These are phyloP conservation scores for Lagocephalus sceleratus DNA, from an alignment of 2,797 vertebrate genomes.

Conservation along the genomic window DNA sequence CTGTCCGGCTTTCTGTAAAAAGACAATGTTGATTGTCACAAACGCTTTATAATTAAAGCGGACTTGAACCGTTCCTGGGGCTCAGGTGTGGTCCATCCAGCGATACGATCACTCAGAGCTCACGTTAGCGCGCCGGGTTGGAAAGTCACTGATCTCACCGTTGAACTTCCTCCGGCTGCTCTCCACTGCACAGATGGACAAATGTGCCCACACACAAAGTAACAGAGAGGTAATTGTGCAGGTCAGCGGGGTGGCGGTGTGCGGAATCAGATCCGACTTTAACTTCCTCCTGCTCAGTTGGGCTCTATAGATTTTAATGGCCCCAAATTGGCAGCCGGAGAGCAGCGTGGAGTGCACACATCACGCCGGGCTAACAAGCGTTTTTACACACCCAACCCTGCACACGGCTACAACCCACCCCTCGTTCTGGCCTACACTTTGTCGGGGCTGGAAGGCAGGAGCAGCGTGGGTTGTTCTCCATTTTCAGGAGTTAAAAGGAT, in stretches of 20 bases:
- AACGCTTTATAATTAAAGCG: too few species aligned
- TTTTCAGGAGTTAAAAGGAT: slow-evolving; percentile 74
- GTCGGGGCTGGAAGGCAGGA: slow-evolving; percentile 60
- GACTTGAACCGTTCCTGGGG: too few species aligned
- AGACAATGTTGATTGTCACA: too few species aligned
- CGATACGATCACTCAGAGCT: too few species aligned
- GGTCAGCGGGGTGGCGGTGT: slow-evolving; percentile 43
- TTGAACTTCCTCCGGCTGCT: not conserved
- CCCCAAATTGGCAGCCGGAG: slow-evolving; percentile 44
- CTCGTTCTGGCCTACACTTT: slow-evolving; percentile 65
- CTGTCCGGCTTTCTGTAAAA: too few species aligned
- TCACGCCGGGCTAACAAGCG: slow-evolving; percentile 43
- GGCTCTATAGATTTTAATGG: slow-evolving; percentile 38
- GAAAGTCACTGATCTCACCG: too few species aligned
- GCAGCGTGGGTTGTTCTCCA: slow-evolving; percentile 63
- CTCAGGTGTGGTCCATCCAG: too few species aligned
- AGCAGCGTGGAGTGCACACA: slow-evolving; percentile 37
- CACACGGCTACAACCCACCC: slow-evolving; percentile 43
- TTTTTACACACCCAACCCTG: slow-evolving; percentile 37
- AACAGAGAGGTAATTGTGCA: slow-evolving; percentile 31
- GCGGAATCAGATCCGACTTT: slow-evolving; percentile 50
- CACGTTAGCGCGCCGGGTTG: too few species aligned
- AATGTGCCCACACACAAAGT: slow-evolving; percentile 36
- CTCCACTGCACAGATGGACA: slow-evolving; percentile 23
- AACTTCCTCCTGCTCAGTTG: slow-evolving; percentile 45